These are phyloP conservation scores for Lepisosteus oculatus DNA, from an alignment of 2,113 vertebrate species.

Conservation along the genomic window DNA sequence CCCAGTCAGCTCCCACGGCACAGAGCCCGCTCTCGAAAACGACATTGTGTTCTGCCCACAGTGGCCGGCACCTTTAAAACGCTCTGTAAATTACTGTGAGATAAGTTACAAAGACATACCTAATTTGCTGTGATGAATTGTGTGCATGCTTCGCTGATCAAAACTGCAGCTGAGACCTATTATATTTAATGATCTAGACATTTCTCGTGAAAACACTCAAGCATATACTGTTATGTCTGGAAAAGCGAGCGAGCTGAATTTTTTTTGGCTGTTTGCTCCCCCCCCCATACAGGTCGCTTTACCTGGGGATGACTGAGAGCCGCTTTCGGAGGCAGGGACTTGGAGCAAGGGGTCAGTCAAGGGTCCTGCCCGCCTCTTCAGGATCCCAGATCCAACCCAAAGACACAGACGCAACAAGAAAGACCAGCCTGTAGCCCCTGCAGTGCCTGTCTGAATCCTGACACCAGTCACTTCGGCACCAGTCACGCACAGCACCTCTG, in stretches of 20 bases:
- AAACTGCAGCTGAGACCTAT: constrained; percentile 74
- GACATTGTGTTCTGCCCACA: neutral
- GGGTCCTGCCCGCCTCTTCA: too few species aligned
- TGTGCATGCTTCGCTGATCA: constrained; percentile 63
- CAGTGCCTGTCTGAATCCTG: too few species aligned
- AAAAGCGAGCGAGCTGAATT: constrained; percentile 34
- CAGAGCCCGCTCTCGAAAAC: neutral
- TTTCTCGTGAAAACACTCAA: constrained; percentile 62
- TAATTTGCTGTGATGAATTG: constrained; percentile 72
- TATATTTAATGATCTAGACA: constrained; percentile 64
- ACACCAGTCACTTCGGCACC: too few species aligned
- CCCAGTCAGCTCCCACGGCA: too few species aligned
- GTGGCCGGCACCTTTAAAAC: constrained; percentile 27
- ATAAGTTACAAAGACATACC: constrained; percentile 55
- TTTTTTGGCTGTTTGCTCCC: neutral
- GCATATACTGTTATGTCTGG: constrained; percentile 50
- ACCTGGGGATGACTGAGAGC: too few species aligned
- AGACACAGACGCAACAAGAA: too few species aligned
- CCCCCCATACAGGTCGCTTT: too few species aligned
- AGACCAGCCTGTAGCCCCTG: too few species aligned
- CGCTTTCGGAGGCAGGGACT: too few species aligned
- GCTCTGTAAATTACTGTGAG: constrained; percentile 47
- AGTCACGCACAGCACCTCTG: too few species aligned
- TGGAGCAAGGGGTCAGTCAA: too few species aligned
- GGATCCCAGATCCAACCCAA: too few species aligned